A percentile compares a stretch with the other conserved stretches of the same genome.
phyloP scores from a whole-genome alignment of 2,888 invertebrate species.

The Onthophagus sagittarius region DNA sequence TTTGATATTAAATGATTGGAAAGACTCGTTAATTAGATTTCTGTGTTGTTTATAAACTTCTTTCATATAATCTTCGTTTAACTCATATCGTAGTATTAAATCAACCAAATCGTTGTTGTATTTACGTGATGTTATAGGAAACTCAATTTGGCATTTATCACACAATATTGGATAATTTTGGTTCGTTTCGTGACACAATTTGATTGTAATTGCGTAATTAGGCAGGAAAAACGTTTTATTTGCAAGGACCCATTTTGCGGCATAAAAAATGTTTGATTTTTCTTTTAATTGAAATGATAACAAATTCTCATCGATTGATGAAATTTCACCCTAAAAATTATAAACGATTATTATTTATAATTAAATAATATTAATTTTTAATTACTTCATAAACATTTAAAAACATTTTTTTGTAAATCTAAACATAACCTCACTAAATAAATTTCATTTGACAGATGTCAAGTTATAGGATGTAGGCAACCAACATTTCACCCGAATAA shows the following conservation, averaged over 20 bases:
- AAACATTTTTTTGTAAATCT: too few species aligned
- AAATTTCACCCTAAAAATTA: neutral
- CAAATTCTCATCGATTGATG: neutral
- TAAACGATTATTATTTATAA: neutral
- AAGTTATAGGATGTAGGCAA: too few species aligned
- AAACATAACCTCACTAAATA: too few species aligned
- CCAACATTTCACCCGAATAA: too few species aligned
- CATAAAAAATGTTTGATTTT: neutral
- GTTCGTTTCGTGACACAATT: neutral
- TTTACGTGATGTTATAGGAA: neutral
- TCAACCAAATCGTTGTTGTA: neutral
- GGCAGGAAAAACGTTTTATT: neutral
- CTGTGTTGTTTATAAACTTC: neutral
- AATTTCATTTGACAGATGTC: too few species aligned
- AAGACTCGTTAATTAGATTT: neutral
- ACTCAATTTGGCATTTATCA: neutral
- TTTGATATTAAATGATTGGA: neutral
- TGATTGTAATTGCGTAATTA: neutral
- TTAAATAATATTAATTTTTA: neutral
- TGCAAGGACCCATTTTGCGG: neutral
- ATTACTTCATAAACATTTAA: neutral
- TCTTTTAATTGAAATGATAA: neutral
- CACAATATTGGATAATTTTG: neutral
- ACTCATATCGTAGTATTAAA: neutral
- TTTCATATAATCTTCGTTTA: neutral